Evolutionary conservation across 2,797 vertebrate species (phyloP).

Genomic region (Sitta carolinensis): DNA sequence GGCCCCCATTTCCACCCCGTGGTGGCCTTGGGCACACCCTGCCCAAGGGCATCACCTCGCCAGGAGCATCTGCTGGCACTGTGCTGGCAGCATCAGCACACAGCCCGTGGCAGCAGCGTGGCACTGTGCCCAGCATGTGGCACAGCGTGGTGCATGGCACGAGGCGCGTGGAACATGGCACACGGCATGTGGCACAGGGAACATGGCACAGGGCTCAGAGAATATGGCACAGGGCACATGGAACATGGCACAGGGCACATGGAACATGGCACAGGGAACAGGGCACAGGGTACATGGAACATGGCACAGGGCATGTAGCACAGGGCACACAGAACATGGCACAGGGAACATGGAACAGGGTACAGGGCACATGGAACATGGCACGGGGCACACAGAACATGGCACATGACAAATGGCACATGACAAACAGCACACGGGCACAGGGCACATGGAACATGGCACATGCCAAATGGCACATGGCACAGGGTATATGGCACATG

Average conservation of each 20-base stretch:
- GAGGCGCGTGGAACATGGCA: fast-evolving
- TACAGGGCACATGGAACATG: not conserved
- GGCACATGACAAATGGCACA: too few relatives aligned
- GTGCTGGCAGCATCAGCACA: fast-evolving
- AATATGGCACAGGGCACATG: fast-evolving
- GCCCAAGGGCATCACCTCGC: not conserved
- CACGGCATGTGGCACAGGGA: fast-evolving
- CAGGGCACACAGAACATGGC: fast-evolving
- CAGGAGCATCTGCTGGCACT: not conserved
- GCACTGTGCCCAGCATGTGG: not conserved
- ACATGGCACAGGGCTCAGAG: fast-evolving
- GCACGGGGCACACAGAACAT: fast-evolving
- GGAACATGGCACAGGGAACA: fast-evolving
- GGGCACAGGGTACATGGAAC: too few relatives aligned
- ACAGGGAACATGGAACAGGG: too few relatives aligned
- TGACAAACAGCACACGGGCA: fast-evolving
- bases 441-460: fast-evolving
- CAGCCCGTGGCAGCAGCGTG: fast-evolving
- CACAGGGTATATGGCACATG: fast-evolving
- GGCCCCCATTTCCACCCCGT: not conserved
- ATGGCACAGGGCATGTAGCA: not conserved
- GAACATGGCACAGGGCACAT: fast-evolving
- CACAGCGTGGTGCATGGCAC: not conserved
- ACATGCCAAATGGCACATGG: fast-evolving
- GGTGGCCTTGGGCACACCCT: not conserved